Evolutionary conservation across 1,140 invertebrate species (phyloP), one percentile per base, ranked within the genome.

Genomic region (Zaprionus capensis): DNA sequence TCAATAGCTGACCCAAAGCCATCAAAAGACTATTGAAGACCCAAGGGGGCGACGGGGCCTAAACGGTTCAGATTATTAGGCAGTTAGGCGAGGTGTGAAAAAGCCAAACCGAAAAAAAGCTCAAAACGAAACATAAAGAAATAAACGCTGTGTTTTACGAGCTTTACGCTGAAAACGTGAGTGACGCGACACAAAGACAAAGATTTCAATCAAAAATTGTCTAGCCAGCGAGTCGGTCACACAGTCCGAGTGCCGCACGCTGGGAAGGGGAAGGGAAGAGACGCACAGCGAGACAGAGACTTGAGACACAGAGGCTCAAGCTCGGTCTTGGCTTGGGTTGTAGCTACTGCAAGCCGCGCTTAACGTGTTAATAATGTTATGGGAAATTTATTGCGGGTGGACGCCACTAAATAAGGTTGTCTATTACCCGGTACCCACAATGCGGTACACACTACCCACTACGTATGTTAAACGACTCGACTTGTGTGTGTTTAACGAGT

Each of bases 281-380:
- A 41, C 57, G 2, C 5, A 20, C n/a, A 51, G 34, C 63, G 41
- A 22, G 36, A 44, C 36, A 34, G 28, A 65, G 51, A n/a, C 31
- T 34, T 9, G 22, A 24, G 22, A 31, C 53, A 26, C 5, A 17
- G 17, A 12, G 5, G 5, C 28, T 12, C 12, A 36, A 41, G 65
- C 36, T n/a, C 14, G 51, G 36, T 38, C 34, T 26, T 20, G n/a
- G 20, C 17, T 56, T 17, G 7, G 44, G 11, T 31, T 31, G 28
- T 22, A 53, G 44, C 61, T 57, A 64, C 66, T 79, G 80, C 63
- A 75, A 75, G 72, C 46, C 81, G 83, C 70, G 80, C 61, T 88
- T 81, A 88, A 87, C 85, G 84, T 87, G 84, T 88, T 87, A 84
- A 87, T 87, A 79, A 87, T 87, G 83, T 88, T 74, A 87, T 87